Conservation (phyloP, 2,888 invertebrate species). For the Elmis aenea region DNA sequence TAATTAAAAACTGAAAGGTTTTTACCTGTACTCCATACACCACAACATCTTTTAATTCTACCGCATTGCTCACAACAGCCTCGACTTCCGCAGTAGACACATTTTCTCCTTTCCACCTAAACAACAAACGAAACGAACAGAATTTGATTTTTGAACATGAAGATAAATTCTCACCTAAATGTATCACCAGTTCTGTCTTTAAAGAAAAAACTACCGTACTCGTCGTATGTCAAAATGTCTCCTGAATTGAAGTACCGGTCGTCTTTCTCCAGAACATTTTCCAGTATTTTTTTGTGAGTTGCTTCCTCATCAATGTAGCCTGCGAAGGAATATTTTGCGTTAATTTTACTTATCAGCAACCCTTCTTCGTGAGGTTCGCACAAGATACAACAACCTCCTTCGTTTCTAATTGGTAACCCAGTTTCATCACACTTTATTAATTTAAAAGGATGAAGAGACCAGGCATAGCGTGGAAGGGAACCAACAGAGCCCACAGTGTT, state of each 20-base stretch:
- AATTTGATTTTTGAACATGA: neutral
- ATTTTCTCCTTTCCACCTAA: slow-evolving; percentile 89
- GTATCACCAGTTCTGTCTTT: slow-evolving; percentile 86
- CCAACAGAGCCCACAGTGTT: slow-evolving; percentile 88
- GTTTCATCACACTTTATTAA: slow-evolving; percentile 63
- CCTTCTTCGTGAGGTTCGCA: slow-evolving; percentile 84
- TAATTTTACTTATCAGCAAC: slow-evolving; percentile 71
- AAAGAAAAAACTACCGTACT: slow-evolving; percentile 90
- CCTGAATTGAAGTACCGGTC: slow-evolving; percentile 89
- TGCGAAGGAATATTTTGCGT: slow-evolving; percentile 56
- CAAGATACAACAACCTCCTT: slow-evolving; percentile 67
- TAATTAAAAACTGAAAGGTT: no score
- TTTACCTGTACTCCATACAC: slow-evolving; percentile 89
- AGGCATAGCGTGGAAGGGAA: slow-evolving; percentile 67
- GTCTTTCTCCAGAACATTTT: slow-evolving; percentile 71
- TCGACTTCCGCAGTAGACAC: slow-evolving; percentile 96
- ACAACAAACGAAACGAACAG: slow-evolving; percentile 13
- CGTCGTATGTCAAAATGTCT: slow-evolving; percentile 86
- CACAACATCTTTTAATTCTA: slow-evolving; percentile 65
- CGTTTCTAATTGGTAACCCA: slow-evolving; percentile 68
- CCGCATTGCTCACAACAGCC: slow-evolving; percentile 73
- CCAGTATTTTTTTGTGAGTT: slow-evolving; percentile 66
- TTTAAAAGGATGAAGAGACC: slow-evolving; percentile 59
- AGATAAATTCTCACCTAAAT: slow-evolving; percentile 49
- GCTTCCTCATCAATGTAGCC: slow-evolving; percentile 65